Evolutionary conservation across 2,797 vertebrate genomes (phyloP).

Genomic region (Chiroxiphia lanceolata): DNA sequence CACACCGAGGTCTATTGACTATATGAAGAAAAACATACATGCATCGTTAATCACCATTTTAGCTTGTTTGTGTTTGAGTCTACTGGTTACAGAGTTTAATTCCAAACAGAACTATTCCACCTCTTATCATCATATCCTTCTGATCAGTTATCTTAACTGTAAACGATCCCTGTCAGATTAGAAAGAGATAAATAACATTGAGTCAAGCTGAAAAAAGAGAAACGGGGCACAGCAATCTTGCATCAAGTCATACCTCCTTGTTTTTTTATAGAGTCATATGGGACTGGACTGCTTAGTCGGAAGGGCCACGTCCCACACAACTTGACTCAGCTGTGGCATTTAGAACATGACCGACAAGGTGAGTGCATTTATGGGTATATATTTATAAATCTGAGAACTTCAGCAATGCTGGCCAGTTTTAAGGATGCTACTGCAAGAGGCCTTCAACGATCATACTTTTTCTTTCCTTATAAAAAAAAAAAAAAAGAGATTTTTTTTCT

Average conservation of each 20-base stretch:
- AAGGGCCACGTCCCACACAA: slow-evolving; percentile 72
- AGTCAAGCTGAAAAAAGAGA: slow-evolving; percentile 85
- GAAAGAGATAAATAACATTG: slow-evolving; percentile 99
- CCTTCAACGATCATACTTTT: slow-evolving; percentile 35
- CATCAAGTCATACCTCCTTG: slow-evolving; percentile 78
- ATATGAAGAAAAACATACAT: slow-evolving; percentile 95
- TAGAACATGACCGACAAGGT: slow-evolving; percentile 66
- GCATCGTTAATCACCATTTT: slow-evolving; percentile 99
- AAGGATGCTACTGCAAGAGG: slow-evolving; percentile 51
- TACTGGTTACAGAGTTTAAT: slow-evolving; percentile 97
- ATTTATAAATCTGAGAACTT: slow-evolving; percentile 56
- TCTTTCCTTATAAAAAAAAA: not conserved
- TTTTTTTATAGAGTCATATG: slow-evolving; percentile 70
- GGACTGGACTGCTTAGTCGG: slow-evolving; percentile 55
- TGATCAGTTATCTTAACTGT: slow-evolving; percentile 97
- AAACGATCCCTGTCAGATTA: slow-evolving; percentile 99
- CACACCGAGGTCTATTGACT: slow-evolving; percentile 97
- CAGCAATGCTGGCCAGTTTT: slow-evolving; percentile 41
- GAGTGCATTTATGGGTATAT: slow-evolving; percentile 23
- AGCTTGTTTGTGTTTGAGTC: slow-evolving; percentile 97
- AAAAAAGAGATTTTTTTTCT: not conserved
- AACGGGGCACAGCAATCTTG: slow-evolving; percentile 78
- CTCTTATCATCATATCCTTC: slow-evolving; percentile 96
- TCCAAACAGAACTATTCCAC: slow-evolving; percentile 96
- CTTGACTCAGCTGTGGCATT: slow-evolving; percentile 78